These are phyloP conservation scores for Cacoxenus indagator DNA, from an alignment of 2,888 invertebrate species.

Conservation along the genomic window DNA sequence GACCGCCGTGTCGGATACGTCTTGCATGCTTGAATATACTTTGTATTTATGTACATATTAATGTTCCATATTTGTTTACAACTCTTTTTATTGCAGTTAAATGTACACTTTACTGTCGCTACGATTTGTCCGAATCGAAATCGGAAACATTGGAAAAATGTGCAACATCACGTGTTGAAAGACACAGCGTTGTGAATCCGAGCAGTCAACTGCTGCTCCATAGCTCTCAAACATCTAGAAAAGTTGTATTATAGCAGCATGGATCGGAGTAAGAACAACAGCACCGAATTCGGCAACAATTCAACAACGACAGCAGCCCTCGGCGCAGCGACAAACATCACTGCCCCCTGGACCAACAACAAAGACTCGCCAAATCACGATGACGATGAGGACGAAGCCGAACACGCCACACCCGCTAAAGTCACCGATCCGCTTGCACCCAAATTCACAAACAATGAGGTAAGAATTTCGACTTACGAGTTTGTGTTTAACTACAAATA, in stretches of 20 bases:
- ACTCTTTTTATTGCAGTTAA: too few species aligned
- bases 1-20: conserved; percentile 30
- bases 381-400: conserved; percentile 66
- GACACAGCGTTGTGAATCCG: too few species aligned
- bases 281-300: conserved; percentile 56
- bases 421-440: conserved; percentile 69
- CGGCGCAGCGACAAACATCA: conserved; percentile 33
- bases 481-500: background rate
- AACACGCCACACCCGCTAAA: conserved; percentile 63
- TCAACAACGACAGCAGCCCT: conserved; percentile 37
- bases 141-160: too few species aligned
- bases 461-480: conserved; percentile 43
- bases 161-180: too few species aligned
- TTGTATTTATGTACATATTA: too few species aligned
- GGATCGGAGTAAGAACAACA: conserved; percentile 59
- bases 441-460: conserved; percentile 67
- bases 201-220: too few species aligned
- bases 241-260: conserved; percentile 33
- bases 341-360: conserved; percentile 61
- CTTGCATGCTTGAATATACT: conserved; percentile 46
- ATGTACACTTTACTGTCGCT: too few species aligned
- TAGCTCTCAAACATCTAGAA: too few species aligned
- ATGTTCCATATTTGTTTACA: too few species aligned
- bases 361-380: conserved; percentile 60
- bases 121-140: too few species aligned